Evolutionary conservation across 1,140 invertebrate genomes (phyloP).

Genomic region (Drosophila bifasciata): DNA sequence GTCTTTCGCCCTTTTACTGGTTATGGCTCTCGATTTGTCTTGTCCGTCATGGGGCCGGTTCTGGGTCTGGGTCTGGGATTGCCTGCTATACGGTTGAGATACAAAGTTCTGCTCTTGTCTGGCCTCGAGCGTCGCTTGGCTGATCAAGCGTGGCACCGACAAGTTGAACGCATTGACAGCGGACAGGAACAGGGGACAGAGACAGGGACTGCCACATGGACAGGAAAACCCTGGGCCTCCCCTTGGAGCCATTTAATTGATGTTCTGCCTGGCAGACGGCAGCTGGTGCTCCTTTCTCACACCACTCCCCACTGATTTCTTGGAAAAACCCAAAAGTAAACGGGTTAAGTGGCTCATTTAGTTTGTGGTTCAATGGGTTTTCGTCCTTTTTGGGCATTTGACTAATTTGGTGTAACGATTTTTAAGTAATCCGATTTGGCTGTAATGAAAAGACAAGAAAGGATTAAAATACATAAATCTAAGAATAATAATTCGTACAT

Average conservation of each 20-base stretch:
- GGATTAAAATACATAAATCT: too few relatives aligned
- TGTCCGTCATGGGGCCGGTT: neutral
- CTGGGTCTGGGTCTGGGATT: constrained; percentile 7
- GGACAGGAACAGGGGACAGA: too few relatives aligned
- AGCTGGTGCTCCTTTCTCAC: constrained; percentile 35
- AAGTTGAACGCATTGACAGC: constrained; percentile 73
- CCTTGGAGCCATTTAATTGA: constrained; percentile 59
- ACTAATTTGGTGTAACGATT: constrained; percentile 54
- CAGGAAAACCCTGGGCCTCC: neutral
- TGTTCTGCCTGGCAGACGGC: constrained; percentile 40
- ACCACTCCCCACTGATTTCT: neutral
- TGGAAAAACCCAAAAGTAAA: constrained; percentile 26
- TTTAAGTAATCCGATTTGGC: constrained; percentile 38
- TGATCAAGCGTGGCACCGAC: constrained; percentile 57
- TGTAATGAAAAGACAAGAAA: constrained; percentile 4
- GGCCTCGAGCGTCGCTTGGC: constrained; percentile 45
- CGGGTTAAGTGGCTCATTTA: constrained; percentile 73
- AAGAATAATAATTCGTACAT: too few relatives aligned
- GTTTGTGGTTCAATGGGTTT: constrained; percentile 65
- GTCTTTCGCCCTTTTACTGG: constrained; percentile 51
- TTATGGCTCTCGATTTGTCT: constrained; percentile 61
- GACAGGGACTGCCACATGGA: too few relatives aligned
- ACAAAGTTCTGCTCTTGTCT: constrained; percentile 30
- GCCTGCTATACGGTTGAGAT: constrained; percentile 24
- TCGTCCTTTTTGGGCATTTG: constrained; percentile 25